Base-by-base conservation (phyloP, 2,113 vertebrate genomes). In the Cyrtonyx montezumae region DNA sequence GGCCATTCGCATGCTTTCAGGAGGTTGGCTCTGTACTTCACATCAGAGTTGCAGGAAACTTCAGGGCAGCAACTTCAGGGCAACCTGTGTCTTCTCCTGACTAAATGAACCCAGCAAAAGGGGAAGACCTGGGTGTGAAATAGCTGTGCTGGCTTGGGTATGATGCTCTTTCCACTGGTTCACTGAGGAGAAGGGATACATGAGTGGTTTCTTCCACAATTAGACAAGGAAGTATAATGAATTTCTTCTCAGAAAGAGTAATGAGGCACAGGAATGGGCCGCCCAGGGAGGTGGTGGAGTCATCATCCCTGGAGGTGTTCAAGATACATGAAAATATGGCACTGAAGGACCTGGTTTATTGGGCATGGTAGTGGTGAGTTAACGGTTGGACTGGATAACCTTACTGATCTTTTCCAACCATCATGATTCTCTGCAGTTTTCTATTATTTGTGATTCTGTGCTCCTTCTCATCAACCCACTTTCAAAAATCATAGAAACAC, bases 101-200 rank as follows among this genome's bases (percentile, higher is more conserved):
- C 1, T 13, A 40, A 5, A 51, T 1, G 8, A 42, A n/a, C 8
- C 15, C 18, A 26, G 1, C 0, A 3, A 81, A 3, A 84, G 46
- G 22, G 15, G 0, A 30, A 56, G 53, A 32, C 53, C 53, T 56
- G 30, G 53, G 16, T 56, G 17, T 9, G 48, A 2, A 61, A 65
- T 16, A 66, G 28, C 37, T 21, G 28, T 37, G n/a, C 8, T 40
- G 18, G 16, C 53, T 32, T 5, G 43, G 42, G 69, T 25, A 62
- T 19, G 53, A 15, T 19, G 9, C 17, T 46, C 55, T 13, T 43
- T 40, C 68, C 53, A 66, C 26, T 36, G 74, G 20, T 55, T 3
- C n/a, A 20, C 19, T 4, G 7, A 37, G 58, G 75, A 12, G 26
- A 70, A 30, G 11, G 16, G 9, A 37, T 8, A 18, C 11, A 30